Evolutionary conservation across 2,113 vertebrate species (phyloP), one percentile per base, ranked within the genome.

Genomic region (Butastur rufipennis): DNA sequence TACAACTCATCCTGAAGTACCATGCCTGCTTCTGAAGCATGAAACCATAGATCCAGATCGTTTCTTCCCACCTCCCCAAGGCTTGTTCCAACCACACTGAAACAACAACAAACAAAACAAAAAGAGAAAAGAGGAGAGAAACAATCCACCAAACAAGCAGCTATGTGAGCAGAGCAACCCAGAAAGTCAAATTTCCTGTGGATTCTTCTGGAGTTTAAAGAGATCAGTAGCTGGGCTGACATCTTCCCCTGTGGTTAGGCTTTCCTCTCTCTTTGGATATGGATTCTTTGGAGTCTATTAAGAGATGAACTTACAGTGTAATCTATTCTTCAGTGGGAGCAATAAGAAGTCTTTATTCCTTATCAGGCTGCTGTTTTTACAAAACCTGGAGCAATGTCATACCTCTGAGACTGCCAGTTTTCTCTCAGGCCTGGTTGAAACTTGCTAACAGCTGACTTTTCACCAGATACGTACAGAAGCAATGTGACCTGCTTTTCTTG

Each of bases 21-120:
- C 70, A 86, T 81, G 34, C 36, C 66, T 65, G 23, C 26, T 85
- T 71, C 66, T 79, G 77, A 91, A 86, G 81, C 36, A 71, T 77
- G 43, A 93, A 96, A 96, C 84, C 6, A 1, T 83, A 85, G 82
- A 97, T 92, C 36, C 94, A 94, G 53, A 92, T 72, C 93, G 68
- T 88, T 97, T 97, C 88, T 96, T 97, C 47, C 62, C 61, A 63
- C 58, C 59, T 84, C 72, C 74, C 58, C 75, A 94, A 84, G 77
- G 23, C 71, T 95, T 61, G 32, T 80, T 96, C 88, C 59, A 96
- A 93, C 45, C 77, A 95, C 93, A 93, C 29, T 74, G 82, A 88
- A 98, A 75, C 22, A 96, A 83, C 45, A 82, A 45, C 65, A 88
- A 95, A 88, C 21, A 70, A 88, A 86, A 52, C 19, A 12, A 74